Conservation (phyloP, 1,140 invertebrate genomes). For the Polypedilum vanderplanki region DNA sequence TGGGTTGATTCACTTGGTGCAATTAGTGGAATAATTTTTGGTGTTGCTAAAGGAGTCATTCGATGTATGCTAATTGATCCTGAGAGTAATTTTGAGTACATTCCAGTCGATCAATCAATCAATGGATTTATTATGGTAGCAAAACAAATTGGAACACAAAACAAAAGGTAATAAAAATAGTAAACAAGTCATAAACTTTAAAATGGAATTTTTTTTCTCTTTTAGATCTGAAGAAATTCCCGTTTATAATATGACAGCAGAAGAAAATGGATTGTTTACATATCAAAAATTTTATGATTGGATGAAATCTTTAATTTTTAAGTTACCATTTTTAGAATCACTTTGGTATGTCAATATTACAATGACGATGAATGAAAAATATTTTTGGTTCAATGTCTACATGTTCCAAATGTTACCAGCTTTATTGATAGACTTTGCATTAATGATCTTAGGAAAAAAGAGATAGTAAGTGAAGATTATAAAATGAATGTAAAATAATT, state of each 20-base stretch:
- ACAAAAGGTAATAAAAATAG: slow-evolving; percentile 44
- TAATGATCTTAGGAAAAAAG: slow-evolving; percentile 71
- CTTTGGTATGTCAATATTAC: slow-evolving; percentile 77
- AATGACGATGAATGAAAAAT: slow-evolving; percentile 61
- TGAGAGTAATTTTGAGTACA: slow-evolving; percentile 59
- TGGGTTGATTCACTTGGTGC: slow-evolving; percentile 95
- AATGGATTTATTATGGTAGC: slow-evolving; percentile 68
- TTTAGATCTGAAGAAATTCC: slow-evolving; percentile 49
- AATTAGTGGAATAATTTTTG: slow-evolving; percentile 45
- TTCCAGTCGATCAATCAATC: slow-evolving; percentile 81
- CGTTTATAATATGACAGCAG: slow-evolving; percentile 67
- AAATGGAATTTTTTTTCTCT: too few relatives aligned
- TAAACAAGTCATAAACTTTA: too few relatives aligned
- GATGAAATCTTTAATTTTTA: slow-evolving; percentile 57
- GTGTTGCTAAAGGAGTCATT: slow-evolving; percentile 79
- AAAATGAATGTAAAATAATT: background rate
- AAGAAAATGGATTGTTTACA: slow-evolving; percentile 55
- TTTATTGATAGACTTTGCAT: slow-evolving; percentile 76
- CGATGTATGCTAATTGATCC: slow-evolving; percentile 72
- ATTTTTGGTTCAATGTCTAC: slow-evolving; percentile 67
- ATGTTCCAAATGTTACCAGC: slow-evolving; percentile 81
- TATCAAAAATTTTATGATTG: slow-evolving; percentile 75
- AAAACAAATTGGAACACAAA: slow-evolving; percentile 49
- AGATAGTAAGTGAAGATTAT: slow-evolving; percentile 48
- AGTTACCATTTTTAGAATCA: slow-evolving; percentile 73